These are phyloP conservation scores for Pteromalus puparum DNA, from an alignment of 1,140 invertebrate species.

Conservation along the genomic window DNA sequence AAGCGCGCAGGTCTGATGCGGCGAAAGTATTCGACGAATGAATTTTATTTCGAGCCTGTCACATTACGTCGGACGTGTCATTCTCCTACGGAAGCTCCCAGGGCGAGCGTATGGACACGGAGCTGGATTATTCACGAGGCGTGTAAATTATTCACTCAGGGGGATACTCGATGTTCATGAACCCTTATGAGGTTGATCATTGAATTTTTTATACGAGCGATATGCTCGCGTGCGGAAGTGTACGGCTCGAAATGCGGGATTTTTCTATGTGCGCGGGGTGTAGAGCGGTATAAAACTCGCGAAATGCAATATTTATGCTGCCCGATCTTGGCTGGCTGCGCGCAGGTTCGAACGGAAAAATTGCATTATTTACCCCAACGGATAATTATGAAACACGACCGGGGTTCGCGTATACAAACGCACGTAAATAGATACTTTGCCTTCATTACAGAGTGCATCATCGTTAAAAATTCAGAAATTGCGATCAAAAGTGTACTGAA, in stretches of 20 bases:
- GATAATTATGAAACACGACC: background rate
- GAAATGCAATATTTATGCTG: background rate
- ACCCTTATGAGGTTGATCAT: constrained; percentile 41
- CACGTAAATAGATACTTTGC: too few species aligned
- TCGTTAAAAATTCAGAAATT: too few species aligned
- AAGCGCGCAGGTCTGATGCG: too few species aligned
- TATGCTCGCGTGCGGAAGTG: background rate
- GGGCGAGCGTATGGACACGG: background rate
- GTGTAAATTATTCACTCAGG: constrained; percentile 8
- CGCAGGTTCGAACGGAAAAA: background rate
- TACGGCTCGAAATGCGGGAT: background rate
- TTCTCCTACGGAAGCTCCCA: background rate
- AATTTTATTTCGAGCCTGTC: background rate
- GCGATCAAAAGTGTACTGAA: too few species aligned
- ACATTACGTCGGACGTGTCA: background rate
- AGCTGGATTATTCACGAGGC: constrained; percentile 1
- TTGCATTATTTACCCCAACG: too few species aligned
- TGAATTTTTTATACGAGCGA: constrained; percentile 45
- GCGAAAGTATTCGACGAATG: too few species aligned
- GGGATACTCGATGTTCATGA: background rate
- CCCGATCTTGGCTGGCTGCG: background rate
- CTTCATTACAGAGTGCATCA: too few species aligned
- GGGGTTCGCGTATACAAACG: too few species aligned
- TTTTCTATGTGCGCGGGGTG: constrained; percentile 3
- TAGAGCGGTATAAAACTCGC: background rate